Percentiles rank a stretch among this genome's conserved stretches.
These are phyloP conservation scores for Tyria jacobaeae DNA, from an alignment of 2,888 invertebrate species.

Conservation along the genomic window DNA sequence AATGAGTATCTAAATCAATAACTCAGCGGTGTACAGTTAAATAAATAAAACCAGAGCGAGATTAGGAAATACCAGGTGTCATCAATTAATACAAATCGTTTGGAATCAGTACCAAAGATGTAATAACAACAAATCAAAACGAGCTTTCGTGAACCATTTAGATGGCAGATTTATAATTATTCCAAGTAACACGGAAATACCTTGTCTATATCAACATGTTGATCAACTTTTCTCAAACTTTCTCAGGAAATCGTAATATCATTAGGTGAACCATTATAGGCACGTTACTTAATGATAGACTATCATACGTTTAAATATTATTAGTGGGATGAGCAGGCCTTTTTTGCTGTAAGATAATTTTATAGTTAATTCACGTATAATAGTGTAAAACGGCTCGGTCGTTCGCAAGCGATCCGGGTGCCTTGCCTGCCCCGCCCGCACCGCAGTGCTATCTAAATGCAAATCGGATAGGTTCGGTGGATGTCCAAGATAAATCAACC, in stretches of 20 bases:
- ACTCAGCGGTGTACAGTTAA: background rate
- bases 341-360: constrained; percentile 71
- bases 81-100: constrained; percentile 17
- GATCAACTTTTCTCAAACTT: constrained; percentile 42
- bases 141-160: constrained; percentile 17
- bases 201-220: constrained; percentile 25
- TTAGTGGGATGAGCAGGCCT: constrained; percentile 63
- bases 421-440: constrained; percentile 54
- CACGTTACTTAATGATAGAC: constrained; percentile 49
- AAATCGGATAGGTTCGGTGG: constrained; percentile 85
- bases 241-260: constrained; percentile 52
- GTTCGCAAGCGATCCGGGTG: constrained; percentile 50
- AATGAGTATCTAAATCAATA: background rate
- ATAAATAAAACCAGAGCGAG: constrained; percentile 2
- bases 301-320: constrained; percentile 65
- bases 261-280: constrained; percentile 42
- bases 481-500: constrained; percentile 84
- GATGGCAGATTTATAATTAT: constrained; percentile 29
- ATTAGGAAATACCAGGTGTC: constrained; percentile 15
- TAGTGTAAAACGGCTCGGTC: constrained; percentile 67
- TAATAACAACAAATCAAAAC: constrained; percentile 20
- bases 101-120: constrained; percentile 15
- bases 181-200: constrained; percentile 20
- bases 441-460: constrained; percentile 83
- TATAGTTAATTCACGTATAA: constrained; percentile 78